Evolutionary conservation across 2,888 invertebrate species (phyloP).

Genomic region (Mystacides longicornis): DNA sequence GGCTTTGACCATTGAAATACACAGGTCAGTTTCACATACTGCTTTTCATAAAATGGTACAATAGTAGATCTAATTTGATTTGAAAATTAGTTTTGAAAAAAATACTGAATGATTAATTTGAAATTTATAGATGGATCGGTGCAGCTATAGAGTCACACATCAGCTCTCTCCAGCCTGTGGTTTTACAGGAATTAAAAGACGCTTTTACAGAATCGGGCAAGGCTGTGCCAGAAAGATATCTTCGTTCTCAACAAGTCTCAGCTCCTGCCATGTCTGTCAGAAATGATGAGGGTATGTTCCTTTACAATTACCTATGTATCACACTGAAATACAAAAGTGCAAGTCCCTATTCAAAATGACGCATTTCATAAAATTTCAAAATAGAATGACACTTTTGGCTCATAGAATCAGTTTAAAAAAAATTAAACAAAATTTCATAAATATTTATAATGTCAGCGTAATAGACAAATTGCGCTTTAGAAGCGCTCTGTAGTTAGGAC

Average conservation of each 20-base stretch:
- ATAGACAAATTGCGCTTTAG: too few species aligned
- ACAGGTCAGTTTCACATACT: constrained; percentile 50
- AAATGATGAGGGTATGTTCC: constrained; percentile 43
- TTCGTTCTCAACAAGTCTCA: constrained; percentile 76
- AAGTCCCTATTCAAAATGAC: too few species aligned
- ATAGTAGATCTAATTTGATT: too few species aligned
- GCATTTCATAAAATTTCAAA: too few species aligned
- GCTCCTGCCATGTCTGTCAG: constrained; percentile 46
- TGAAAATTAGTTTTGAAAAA: too few species aligned
- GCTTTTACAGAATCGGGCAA: constrained; percentile 74
- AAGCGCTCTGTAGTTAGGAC: too few species aligned
- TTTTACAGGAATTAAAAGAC: constrained; percentile 79
- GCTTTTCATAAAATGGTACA: too few species aligned
- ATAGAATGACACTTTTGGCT: too few species aligned
- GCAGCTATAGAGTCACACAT: constrained; percentile 78
- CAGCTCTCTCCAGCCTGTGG: constrained; percentile 78
- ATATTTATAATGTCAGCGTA: too few species aligned
- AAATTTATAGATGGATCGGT: constrained; percentile 72
- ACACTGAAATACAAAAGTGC: not conserved
- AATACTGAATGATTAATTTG: not conserved
- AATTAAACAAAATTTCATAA: too few species aligned
- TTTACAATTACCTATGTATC: not conserved
- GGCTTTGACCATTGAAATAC: constrained; percentile 84
- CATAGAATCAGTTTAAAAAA: too few species aligned
- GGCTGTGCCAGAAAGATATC: constrained; percentile 63